A percentile compares a stretch with the other conserved stretches of the same genome.
These are phyloP conservation scores for Polyodon spathula DNA, from an alignment of 2,113 vertebrate genomes.

Conservation along the genomic window DNA sequence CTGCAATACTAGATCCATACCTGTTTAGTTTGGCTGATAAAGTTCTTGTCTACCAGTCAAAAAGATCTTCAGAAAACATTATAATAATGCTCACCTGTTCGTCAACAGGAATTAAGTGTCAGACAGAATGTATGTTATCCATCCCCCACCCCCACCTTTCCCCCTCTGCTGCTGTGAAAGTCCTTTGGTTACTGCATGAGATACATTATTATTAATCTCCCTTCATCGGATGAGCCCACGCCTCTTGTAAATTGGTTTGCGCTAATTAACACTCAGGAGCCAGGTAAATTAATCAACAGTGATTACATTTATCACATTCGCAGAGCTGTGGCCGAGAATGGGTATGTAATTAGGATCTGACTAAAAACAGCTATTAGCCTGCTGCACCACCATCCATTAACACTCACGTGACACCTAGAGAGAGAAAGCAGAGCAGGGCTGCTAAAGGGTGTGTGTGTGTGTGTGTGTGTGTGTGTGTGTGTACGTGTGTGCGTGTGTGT, in stretches of 20 bases:
- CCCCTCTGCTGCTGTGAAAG: neutral
- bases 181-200: neutral
- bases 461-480: neutral
- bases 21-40: no score
- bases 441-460: neutral
- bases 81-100: no score
- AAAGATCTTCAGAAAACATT: no score
- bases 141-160: no score
- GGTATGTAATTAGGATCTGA: slow-evolving; percentile 3
- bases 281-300: slow-evolving; percentile 2
- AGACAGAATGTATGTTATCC: neutral
- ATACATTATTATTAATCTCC: neutral
- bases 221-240: neutral
- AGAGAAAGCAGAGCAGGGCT: neutral
- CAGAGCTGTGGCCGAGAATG: neutral
- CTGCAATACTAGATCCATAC: no score
- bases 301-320: slow-evolving; percentile 3
- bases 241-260: neutral
- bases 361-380: slow-evolving; percentile 7
- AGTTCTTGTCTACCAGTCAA: no score
- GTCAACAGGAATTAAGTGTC: no score
- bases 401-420: neutral
- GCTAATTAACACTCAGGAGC: slow-evolving; percentile 1
- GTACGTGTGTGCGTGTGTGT: no score
- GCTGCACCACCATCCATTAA: slow-evolving; percentile 4